phyloP scores from a whole-genome alignment of 2,113 vertebrate species.

The Andinoacara biseriatus region DNA sequence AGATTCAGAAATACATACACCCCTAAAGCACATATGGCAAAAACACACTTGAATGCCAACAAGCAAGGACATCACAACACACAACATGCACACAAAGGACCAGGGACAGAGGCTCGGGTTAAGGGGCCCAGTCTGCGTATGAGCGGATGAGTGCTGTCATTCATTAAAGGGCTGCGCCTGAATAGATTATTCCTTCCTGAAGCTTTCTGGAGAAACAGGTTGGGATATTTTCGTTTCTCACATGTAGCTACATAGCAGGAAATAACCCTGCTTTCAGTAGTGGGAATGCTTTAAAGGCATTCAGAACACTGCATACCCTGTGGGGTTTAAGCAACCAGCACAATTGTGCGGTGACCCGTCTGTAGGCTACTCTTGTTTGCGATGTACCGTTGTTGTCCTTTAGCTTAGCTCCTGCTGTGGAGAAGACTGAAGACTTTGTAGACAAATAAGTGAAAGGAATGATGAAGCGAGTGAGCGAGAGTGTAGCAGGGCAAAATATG shows the following conservation, averaged over 20 bases:
- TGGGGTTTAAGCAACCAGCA: not conserved
- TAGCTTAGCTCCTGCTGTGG: not conserved
- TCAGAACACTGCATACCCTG: not conserved
- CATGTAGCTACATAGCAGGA: not conserved
- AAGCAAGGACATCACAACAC: slow-evolving; percentile 15
- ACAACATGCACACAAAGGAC: slow-evolving; percentile 48
- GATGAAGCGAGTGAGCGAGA: no score
- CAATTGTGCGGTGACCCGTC: not conserved
- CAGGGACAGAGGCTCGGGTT: slow-evolving; percentile 51
- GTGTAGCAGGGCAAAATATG: not conserved
- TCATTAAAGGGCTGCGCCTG: slow-evolving; percentile 50
- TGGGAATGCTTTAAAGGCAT: not conserved
- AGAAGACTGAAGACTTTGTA: not conserved
- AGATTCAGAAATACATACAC: slow-evolving; percentile 13
- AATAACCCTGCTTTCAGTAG: not conserved
- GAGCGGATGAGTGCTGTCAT: slow-evolving; percentile 61
- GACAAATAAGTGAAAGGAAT: not conserved
- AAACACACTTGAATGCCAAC: slow-evolving; percentile 9
- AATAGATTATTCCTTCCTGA: slow-evolving; percentile 64
- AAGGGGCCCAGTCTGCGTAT: slow-evolving; percentile 47
- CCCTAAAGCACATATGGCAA: slow-evolving; percentile 9
- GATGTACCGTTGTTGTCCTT: not conserved
- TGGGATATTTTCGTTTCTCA: not conserved
- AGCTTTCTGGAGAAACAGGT: slow-evolving; percentile 11
- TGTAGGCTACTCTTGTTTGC: not conserved